A percentile compares a stretch with the other conserved stretches of the same genome.
These are phyloP conservation scores for Stenodera caucasica DNA, from an alignment of 2,888 invertebrate genomes.

Conservation along the genomic window DNA sequence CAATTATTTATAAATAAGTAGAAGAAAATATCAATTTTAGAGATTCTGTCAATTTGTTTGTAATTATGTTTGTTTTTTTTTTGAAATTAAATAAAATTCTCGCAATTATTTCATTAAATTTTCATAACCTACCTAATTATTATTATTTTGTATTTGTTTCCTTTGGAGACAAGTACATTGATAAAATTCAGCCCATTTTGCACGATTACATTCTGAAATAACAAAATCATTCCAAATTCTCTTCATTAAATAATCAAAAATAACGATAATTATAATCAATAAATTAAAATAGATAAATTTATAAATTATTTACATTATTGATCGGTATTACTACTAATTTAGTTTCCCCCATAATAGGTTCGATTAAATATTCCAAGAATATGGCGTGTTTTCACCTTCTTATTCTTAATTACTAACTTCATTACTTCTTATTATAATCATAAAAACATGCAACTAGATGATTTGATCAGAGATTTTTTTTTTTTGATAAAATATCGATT, in stretches of 20 bases:
- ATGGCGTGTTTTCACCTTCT: neutral
- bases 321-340: neutral
- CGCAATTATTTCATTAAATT: slow-evolving; percentile 1
- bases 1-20: neutral
- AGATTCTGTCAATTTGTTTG: neutral
- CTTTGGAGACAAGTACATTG: slow-evolving; percentile 31
- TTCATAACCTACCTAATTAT: slow-evolving; percentile 4
- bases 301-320: neutral
- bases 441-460: neutral
- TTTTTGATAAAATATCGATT: too few relatives aligned
- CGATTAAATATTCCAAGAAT: neutral
- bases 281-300: neutral
- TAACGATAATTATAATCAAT: neutral
- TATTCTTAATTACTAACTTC: neutral
- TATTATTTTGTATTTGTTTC: slow-evolving; percentile 24
- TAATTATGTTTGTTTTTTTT: slow-evolving; percentile 10
- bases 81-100: neutral
- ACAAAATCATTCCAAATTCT: slow-evolving; percentile 23
- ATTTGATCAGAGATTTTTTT: too few relatives aligned
- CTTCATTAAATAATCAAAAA: neutral
- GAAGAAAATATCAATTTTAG: neutral
- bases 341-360: neutral
- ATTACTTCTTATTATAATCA: neutral
- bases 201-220: slow-evolving; percentile 46
- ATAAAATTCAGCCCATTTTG: slow-evolving; percentile 52